Percentiles rank a stretch among this genome's conserved stretches.
Conservation (phyloP, 2,113 vertebrate genomes). For the Heterotis niloticus region DNA sequence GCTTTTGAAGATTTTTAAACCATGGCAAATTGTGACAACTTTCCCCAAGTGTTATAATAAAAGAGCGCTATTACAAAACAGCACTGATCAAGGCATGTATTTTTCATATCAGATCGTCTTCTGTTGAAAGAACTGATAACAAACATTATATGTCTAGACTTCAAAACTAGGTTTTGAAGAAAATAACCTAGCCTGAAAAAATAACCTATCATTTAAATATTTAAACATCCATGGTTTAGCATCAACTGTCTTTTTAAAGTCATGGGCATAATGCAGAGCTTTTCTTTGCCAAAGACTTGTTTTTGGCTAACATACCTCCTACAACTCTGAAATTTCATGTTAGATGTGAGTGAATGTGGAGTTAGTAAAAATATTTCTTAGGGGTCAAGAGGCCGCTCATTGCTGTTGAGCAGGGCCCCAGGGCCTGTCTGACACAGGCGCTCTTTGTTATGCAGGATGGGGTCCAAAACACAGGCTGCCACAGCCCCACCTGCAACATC, state of each 20-base stretch:
- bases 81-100: no score
- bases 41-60: no score
- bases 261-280: no score
- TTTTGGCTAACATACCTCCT: neutral
- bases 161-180: neutral
- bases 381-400: neutral
- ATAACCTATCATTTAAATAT: no score
- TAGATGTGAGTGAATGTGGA: neutral
- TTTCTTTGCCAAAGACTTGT: no score
- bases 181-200: no score
- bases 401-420: neutral
- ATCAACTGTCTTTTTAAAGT: neutral
- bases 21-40: no score
- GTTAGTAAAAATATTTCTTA: neutral
- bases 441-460: neutral
- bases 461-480: neutral
- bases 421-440: neutral
- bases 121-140: neutral
- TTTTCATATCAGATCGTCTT: no score
- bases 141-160: slow-evolving; percentile 15
- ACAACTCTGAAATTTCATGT: neutral
- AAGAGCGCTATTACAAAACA: no score
- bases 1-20: no score
- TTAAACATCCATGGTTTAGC: neutral
- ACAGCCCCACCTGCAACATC: slow-evolving; percentile 26